phyloP scores from a whole-genome alignment of 2,797 vertebrate species.

The Gymnoscopelus microlampas region DNA sequence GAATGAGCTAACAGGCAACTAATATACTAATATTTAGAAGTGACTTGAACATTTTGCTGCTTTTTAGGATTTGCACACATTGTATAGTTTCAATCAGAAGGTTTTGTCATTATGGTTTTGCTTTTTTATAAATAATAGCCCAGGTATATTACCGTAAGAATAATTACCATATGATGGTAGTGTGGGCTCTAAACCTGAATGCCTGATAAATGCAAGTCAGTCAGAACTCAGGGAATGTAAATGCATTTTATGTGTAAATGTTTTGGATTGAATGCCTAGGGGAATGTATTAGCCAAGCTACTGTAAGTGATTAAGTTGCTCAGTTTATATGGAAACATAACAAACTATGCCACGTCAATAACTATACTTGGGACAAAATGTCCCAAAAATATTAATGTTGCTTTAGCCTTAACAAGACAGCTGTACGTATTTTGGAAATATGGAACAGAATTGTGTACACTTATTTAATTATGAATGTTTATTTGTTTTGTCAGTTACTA shows the following conservation, averaged over 20 bases:
- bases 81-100: constrained; percentile 7
- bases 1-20: neutral
- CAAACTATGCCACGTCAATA: neutral
- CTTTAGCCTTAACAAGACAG: too few species aligned
- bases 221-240: constrained; percentile 3
- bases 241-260: neutral
- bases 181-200: neutral
- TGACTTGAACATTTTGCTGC: constrained; percentile 8
- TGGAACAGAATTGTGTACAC: neutral
- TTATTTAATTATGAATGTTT: constrained; percentile 5
- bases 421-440: neutral
- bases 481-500: constrained; percentile 24
- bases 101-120: neutral
- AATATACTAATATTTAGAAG: neutral
- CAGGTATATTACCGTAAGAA: neutral
- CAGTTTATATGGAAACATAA: constrained; percentile 10
- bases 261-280: constrained; percentile 3
- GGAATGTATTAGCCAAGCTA: neutral
- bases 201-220: neutral
- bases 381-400: too few species aligned
- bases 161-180: neutral
- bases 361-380: neutral
- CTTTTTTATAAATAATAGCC: neutral
- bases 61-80: neutral
- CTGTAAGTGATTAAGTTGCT: constrained; percentile 23